phyloP scores from a whole-genome alignment of 2,888 invertebrate genomes.

The Heteropelma amictum region DNA sequence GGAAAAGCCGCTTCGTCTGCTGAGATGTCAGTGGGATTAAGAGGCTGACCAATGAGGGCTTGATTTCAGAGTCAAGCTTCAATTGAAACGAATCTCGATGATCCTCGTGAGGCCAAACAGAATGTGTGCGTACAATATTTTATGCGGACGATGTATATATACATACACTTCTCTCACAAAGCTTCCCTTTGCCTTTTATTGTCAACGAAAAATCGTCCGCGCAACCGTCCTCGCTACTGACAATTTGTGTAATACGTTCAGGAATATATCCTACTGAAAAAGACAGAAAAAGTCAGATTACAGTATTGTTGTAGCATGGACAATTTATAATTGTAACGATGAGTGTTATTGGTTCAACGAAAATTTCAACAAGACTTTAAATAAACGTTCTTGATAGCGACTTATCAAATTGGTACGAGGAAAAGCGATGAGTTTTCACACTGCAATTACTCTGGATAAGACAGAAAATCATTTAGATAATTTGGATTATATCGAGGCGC shows the following conservation, averaged over 20 bases:
- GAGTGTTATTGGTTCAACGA: too few relatives aligned
- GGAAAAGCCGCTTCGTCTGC: constrained; percentile 44
- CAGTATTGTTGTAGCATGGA: neutral
- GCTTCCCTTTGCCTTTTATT: neutral
- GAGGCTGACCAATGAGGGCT: constrained; percentile 70
- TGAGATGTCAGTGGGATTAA: constrained; percentile 68
- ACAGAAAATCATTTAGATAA: too few relatives aligned
- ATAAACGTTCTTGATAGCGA: too few relatives aligned
- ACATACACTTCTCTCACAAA: neutral
- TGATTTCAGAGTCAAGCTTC: constrained; percentile 64
- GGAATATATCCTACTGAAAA: constrained; percentile 12
- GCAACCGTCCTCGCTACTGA: neutral
- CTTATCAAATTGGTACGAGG: too few relatives aligned
- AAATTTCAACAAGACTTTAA: too few relatives aligned
- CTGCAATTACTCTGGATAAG: too few relatives aligned
- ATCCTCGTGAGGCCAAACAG: constrained; percentile 60
- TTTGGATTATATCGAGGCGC: too few relatives aligned
- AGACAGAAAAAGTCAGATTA: neutral
- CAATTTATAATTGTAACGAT: neutral
- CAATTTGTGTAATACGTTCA: constrained; percentile 13
- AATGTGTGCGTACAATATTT: neutral
- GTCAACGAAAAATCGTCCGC: constrained; percentile 17
- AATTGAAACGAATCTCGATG: constrained; percentile 69
- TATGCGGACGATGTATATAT: neutral
- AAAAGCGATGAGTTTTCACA: too few relatives aligned